These are phyloP conservation scores for Agrypnia vestita DNA, from an alignment of 1,140 invertebrate genomes.

Conservation along the genomic window DNA sequence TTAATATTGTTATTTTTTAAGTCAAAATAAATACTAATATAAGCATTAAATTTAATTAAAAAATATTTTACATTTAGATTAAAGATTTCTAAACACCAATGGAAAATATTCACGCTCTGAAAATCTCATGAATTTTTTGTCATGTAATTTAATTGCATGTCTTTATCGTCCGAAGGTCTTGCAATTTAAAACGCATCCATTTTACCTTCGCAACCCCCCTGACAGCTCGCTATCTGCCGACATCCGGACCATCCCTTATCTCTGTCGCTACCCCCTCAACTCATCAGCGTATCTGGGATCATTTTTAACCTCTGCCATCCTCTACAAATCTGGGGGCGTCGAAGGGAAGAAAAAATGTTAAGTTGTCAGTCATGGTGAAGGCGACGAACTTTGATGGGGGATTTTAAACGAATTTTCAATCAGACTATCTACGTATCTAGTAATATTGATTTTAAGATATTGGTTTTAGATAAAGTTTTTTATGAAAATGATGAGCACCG, in stretches of 20 bases:
- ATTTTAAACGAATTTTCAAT: background rate
- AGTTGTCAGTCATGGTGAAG: background rate
- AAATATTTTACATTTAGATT: no score
- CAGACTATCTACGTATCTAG: background rate
- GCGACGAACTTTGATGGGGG: background rate
- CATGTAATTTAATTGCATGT: no score
- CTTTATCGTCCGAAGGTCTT: no score
- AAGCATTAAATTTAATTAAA: no score
- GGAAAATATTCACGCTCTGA: no score
- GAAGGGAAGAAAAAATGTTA: constrained; percentile 7
- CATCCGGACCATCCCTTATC: constrained; percentile 47
- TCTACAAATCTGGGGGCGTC: constrained; percentile 31
- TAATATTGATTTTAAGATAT: background rate
- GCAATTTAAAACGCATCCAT: constrained; percentile 50
- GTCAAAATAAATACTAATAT: no score
- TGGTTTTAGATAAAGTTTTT: no score
- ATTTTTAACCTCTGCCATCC: constrained; percentile 49
- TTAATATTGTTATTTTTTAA: no score
- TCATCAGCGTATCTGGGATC: constrained; percentile 30
- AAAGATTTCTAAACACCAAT: no score
- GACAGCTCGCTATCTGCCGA: constrained; percentile 44
- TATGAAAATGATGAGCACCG: no score
- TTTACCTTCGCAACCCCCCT: constrained; percentile 3
- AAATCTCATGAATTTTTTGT: no score
- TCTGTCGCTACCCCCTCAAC: constrained; percentile 10